Evolutionary conservation across 2,113 vertebrate genomes (phyloP).

Genomic region (Dromaius novaehollandiae): DNA sequence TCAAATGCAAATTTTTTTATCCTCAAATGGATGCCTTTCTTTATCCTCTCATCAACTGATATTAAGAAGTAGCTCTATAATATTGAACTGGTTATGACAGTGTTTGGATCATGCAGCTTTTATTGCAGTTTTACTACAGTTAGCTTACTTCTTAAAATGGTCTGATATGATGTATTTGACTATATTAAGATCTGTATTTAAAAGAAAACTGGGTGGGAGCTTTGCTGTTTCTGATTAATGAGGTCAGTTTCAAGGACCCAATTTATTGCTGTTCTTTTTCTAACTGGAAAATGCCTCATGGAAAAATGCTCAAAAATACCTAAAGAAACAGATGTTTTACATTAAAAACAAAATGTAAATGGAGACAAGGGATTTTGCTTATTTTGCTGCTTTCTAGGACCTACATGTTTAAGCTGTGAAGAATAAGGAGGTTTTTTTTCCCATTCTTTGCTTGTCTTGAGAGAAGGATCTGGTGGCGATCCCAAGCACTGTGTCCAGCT

Average conservation of each 20-base stretch:
- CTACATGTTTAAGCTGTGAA: neutral
- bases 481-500: neutral
- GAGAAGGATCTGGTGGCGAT: rapidly evolving
- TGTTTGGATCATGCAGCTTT: neutral
- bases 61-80: neutral
- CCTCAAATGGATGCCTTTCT: neutral
- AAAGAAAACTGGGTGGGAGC: neutral
- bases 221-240: neutral
- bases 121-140: neutral
- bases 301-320: neutral
- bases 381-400: neutral
- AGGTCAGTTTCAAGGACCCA: neutral
- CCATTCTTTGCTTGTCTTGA: neutral
- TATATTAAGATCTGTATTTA: neutral
- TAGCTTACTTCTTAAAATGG: neutral
- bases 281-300: neutral
- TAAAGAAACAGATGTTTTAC: neutral
- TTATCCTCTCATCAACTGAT: neutral
- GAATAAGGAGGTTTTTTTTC: neutral
- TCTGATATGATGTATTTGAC: neutral
- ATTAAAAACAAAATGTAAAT: neutral
- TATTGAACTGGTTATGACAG: neutral
- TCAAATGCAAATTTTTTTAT: neutral
- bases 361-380: neutral
- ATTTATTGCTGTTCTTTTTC: neutral